Evolutionary conservation across 2,888 invertebrate genomes (phyloP), one percentile per base, ranked within the genome.

Genomic region (Autographa pulchrina): DNA sequence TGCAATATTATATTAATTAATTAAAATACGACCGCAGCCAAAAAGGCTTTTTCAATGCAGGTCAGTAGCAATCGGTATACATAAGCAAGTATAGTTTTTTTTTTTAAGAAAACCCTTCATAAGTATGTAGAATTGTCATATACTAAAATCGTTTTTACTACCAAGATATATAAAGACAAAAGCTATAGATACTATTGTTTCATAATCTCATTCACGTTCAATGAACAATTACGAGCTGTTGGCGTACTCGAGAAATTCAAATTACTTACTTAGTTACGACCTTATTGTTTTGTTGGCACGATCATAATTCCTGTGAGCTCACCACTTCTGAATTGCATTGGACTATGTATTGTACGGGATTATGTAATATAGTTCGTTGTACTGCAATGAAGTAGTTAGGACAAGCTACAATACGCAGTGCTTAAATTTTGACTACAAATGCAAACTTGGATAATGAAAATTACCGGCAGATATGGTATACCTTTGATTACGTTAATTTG

Each of bases 281-380:
- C 72, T 72, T 80, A 81, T 75, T 78, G 78, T 77, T 77, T 76
- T 67, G 76, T 69, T 74, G 72, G 70, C 62, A 65, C 62, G 76
- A 65, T 73, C 71, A 68, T 82, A 76, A 78, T 80, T 78, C 74
- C 54, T 63, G 68, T 68, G 67, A 73, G 63, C 61, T 65, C 72
- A 80, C 76, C 74, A 71, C 80, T 63, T 68, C 31, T 70, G 62
- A 70, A 65, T 59, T 62, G 60, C 64, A 66, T 67, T 59, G 58
- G 62, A 48, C 74, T 76, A 56, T 67, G 75, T 74, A 32, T 64
- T 62, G 59, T 65, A 25, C 48, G 8, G 35, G 18, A 62, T 77
- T 60, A 65, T 74, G 71, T 43, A 61, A 63, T 56, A 31, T 43
- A 43, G 14, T 48, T 43, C 5, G 16, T 31, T 78, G 59, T 62